Percentiles rank a stretch among this genome's conserved stretches.
These are phyloP conservation scores for Pleuronectes platessa DNA, from an alignment of 2,113 vertebrate genomes.

Conservation along the genomic window DNA sequence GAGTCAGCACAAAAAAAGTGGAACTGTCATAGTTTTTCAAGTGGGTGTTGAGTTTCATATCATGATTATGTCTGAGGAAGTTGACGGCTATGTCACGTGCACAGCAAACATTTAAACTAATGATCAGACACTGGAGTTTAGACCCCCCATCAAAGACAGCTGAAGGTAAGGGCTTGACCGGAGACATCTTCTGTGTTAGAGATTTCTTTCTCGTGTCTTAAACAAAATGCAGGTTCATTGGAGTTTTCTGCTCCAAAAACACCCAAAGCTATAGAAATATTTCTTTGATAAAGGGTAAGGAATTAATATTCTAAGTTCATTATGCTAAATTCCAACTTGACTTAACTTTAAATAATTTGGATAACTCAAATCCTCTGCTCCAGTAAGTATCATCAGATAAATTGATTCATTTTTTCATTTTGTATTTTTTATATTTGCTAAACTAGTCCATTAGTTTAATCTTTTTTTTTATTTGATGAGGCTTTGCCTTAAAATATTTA, in stretches of 20 bases:
- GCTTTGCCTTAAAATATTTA: too few relatives aligned
- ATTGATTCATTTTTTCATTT: not conserved
- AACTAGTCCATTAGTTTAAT: too few relatives aligned
- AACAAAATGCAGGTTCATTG: not conserved
- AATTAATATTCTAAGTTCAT: too few relatives aligned
- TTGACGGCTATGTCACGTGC: constrained; percentile 53
- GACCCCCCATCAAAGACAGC: constrained; percentile 17
- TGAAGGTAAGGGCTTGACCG: constrained; percentile 63
- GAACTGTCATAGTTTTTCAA: constrained; percentile 49
- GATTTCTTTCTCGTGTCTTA: not conserved
- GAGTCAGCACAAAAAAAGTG: constrained; percentile 80
- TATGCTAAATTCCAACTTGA: not conserved
- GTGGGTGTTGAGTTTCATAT: constrained; percentile 62
- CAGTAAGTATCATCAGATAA: not conserved
- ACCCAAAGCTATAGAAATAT: too few relatives aligned
- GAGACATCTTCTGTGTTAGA: not conserved
- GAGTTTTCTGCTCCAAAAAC: not conserved
- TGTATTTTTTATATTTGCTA: too few relatives aligned
- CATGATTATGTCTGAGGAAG: constrained; percentile 65
- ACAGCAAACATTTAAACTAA: constrained; percentile 48
- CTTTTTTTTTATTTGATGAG: too few relatives aligned
- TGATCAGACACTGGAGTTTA: not conserved
- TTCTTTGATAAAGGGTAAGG: too few relatives aligned
- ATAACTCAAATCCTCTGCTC: not conserved
- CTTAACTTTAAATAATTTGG: not conserved